A percentile compares a stretch with the other conserved stretches of the same genome.
phyloP scores from a whole-genome alignment of 2,113 vertebrate genomes.

The Varanus salvator region DNA sequence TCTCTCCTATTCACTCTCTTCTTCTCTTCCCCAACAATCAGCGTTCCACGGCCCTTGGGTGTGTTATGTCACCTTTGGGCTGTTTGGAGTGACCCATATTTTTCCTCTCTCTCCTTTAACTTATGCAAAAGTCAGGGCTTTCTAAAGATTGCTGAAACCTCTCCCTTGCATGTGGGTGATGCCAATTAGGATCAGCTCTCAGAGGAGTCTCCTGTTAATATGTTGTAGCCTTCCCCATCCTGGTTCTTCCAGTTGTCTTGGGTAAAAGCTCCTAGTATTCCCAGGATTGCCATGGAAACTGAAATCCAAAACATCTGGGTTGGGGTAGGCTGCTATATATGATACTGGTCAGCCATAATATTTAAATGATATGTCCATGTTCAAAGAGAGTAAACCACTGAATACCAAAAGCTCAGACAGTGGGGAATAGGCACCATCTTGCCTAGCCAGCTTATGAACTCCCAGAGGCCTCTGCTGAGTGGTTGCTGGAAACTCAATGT shows the following conservation, averaged over 20 bases:
- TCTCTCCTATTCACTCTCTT: background rate
- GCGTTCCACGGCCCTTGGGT: background rate
- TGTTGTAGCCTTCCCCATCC: background rate
- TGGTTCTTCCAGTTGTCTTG: too few relatives aligned
- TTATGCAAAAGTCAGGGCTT: background rate
- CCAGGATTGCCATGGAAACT: too few relatives aligned
- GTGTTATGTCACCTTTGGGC: background rate
- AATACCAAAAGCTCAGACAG: background rate
- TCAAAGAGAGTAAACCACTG: background rate
- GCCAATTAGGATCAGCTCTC: background rate
- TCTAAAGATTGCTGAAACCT: background rate
- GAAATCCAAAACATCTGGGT: too few relatives aligned
- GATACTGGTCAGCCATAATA: background rate
- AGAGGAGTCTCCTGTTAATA: background rate
- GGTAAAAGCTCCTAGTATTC: too few relatives aligned
- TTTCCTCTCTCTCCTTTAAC: too few relatives aligned
- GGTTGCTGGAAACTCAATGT: background rate
- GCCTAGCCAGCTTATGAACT: background rate
- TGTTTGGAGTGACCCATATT: background rate
- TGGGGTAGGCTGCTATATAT: too few relatives aligned
- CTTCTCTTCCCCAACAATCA: background rate
- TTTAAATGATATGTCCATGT: background rate
- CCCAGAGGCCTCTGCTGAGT: background rate
- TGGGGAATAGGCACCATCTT: background rate
- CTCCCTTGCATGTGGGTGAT: background rate